Evolutionary conservation across 2,888 invertebrate species (phyloP), one percentile per base, ranked within the genome.

Genomic region (Sycophila texana): DNA sequence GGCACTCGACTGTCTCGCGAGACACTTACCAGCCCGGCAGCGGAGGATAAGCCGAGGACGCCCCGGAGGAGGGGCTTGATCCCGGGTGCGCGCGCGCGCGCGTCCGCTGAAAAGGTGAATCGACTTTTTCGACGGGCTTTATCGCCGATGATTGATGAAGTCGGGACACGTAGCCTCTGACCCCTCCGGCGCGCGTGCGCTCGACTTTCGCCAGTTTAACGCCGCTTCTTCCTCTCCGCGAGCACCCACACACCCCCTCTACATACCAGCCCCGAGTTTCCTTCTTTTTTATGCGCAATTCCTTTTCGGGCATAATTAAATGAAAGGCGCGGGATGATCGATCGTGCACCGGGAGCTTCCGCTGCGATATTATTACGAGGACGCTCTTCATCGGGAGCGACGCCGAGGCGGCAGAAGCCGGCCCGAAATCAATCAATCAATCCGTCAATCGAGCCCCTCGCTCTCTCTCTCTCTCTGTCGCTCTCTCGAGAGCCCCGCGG

Each of bases 111-210:
- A 85, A 85, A 84, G 85, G 83, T 84, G 83, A 84, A 86, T 84
- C 84, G 84, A 85, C 84, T 83, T 83, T 83, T 84, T 83, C 78
- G 83, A 84, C 82, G 82, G 83, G 84, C 83, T 86, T 87, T 86
- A 87, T 87, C 87, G 86, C 39, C 82, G 83, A 85, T 88, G 88
- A 88, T 88, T 86, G 87, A 88, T 88, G 87, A 86, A 86, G 84
- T 84, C 80, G 76, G 78, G 74, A 79, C 78, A 80, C 73, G 78
- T 63, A 76, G 51, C 61, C 68, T 63, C 68, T 74, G 61, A 73
- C 60, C 74, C 57, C 74, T 22, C 55, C 74, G 60, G n/a, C 61
- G 53, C 65, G 65, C 63, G 53, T n/a, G 49, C 53, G 18, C 58
- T 65, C 53, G 65, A 68, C 63, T 74, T 74, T 70, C 58, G 49